Evolutionary conservation across 2,113 vertebrate genomes (phyloP).

Genomic region (Sapayoa aenigma): DNA sequence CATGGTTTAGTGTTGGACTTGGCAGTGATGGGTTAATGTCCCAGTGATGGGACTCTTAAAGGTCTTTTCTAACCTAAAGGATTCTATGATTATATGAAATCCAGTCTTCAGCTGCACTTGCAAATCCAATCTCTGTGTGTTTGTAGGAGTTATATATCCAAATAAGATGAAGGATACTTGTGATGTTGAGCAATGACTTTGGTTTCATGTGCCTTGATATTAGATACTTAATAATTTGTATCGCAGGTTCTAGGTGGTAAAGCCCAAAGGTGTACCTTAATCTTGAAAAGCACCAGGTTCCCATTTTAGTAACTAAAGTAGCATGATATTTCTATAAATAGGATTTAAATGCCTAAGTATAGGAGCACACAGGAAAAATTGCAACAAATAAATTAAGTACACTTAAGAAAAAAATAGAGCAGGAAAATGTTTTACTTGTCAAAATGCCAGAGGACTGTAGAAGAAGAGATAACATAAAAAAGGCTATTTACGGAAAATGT

Average conservation of each 20-base stretch:
- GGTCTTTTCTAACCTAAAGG: neutral
- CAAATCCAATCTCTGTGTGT: neutral
- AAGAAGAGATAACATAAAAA: neutral
- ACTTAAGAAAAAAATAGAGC: neutral
- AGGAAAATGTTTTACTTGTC: constrained; percentile 20
- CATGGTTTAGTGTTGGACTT: neutral
- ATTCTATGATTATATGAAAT: neutral
- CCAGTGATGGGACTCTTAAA: neutral
- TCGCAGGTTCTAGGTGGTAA: neutral
- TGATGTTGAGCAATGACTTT: neutral
- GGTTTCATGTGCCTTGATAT: neutral
- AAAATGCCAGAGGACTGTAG: neutral
- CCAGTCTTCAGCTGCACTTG: neutral
- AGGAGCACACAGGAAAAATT: neutral
- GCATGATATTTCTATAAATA: neutral
- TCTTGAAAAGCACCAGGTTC: neutral
- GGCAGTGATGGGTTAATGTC: neutral
- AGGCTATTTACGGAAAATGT: neutral
- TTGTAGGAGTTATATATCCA: neutral
- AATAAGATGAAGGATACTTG: neutral
- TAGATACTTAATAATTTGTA: neutral
- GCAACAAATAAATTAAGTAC: neutral
- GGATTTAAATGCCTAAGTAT: neutral
- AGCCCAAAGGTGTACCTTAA: neutral
- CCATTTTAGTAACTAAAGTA: neutral